phyloP scores from a whole-genome alignment of 1,140 invertebrate genomes.

The Saccostrea echinata region DNA sequence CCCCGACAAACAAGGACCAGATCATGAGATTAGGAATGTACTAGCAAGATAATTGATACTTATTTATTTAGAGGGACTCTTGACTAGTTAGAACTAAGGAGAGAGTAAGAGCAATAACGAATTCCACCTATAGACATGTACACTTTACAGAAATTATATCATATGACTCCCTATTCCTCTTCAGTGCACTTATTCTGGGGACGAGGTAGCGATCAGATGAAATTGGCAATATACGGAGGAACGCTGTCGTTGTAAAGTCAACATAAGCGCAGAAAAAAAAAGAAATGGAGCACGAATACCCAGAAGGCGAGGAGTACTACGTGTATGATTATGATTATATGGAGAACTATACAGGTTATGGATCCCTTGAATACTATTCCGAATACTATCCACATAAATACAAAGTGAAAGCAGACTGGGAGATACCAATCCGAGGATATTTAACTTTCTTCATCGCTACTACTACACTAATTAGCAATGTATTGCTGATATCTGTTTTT shows the following conservation, averaged over 20 bases:
- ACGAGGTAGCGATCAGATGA: background rate
- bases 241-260: background rate
- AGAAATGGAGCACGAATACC: background rate
- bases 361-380: background rate
- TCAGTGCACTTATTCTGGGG: background rate
- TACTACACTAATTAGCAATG: constrained; percentile 44
- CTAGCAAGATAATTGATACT: constrained; percentile 7
- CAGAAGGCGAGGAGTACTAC: background rate
- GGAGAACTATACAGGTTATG: background rate
- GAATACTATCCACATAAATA: constrained; percentile 7
- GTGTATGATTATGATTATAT: background rate
- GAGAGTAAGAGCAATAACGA: background rate
- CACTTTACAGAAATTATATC: constrained; percentile 12
- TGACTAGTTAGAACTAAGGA: background rate
- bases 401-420: constrained; percentile 30
- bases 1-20: background rate
- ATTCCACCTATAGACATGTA: background rate
- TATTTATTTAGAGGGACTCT: background rate
- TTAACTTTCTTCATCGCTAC: constrained; percentile 11
- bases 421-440: constrained; percentile 20
- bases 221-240: background rate
- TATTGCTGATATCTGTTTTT: constrained; percentile 52
- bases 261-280: background rate
- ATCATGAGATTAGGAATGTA: background rate
- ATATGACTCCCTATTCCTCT: background rate